Conservation (phyloP, 2,113 vertebrate species). For the Struthidea cinerea region DNA sequence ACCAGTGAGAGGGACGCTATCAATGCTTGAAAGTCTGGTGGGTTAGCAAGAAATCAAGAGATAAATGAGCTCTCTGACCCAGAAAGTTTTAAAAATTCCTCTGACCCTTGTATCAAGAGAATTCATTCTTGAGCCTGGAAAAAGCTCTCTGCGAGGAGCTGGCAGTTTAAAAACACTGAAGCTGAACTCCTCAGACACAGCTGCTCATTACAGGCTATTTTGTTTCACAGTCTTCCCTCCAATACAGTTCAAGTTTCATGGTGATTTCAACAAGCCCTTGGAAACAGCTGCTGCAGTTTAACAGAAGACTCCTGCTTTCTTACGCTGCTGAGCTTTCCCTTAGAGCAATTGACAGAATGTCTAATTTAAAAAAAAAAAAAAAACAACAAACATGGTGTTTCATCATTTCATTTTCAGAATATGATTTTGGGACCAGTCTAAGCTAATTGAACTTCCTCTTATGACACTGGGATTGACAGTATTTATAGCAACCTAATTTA, state of each 20-base stretch:
- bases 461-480: background rate
- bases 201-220: conserved; percentile 60
- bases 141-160: background rate
- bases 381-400: background rate
- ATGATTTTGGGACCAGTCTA: background rate
- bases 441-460: conserved; percentile 33
- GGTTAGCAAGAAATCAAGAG: background rate
- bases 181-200: conserved; percentile 32
- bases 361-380: background rate
- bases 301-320: background rate
- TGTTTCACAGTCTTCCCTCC: conserved; percentile 34
- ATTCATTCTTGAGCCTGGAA: background rate
- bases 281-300: conserved; percentile 56
- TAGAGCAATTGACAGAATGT: background rate
- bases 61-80: background rate
- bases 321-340: background rate
- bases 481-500: conserved; percentile 56
- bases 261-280: conserved; percentile 18
- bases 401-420: background rate
- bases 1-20: background rate
- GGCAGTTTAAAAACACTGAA: background rate
- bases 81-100: background rate
- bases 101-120: background rate
- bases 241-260: conserved; percentile 44
- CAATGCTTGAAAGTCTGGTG: background rate